A percentile compares a stretch with the other conserved stretches of the same genome.
Evolutionary conservation across 2,888 invertebrate genomes (phyloP).

Genomic region (Agonopterix arenella): DNA sequence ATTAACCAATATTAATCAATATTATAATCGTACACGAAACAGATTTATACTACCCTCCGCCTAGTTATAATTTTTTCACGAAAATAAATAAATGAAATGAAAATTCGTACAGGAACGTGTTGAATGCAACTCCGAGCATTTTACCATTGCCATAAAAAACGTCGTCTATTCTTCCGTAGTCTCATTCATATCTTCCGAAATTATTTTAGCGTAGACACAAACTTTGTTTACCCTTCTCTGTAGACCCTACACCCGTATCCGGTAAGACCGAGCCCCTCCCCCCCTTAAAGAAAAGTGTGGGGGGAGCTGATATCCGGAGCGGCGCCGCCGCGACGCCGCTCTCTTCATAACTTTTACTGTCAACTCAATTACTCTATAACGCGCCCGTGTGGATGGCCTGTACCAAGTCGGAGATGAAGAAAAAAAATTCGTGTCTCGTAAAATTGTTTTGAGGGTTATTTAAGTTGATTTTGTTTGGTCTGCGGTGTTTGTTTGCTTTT

Average conservation of each 20-base stretch:
- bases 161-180: too few relatives aligned
- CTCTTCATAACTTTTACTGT: slow-evolving; percentile 70
- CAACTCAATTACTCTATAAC: slow-evolving; percentile 63
- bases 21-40: too few relatives aligned
- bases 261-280: slow-evolving; percentile 24
- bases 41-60: too few relatives aligned
- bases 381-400: slow-evolving; percentile 15
- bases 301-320: slow-evolving; percentile 54
- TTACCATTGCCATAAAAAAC: too few relatives aligned
- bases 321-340: slow-evolving; percentile 59
- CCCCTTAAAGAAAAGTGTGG: slow-evolving; percentile 18
- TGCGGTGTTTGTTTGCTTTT: neutral
- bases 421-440: too few relatives aligned
- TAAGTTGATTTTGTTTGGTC: neutral
- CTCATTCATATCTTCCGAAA: neutral
- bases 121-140: too few relatives aligned
- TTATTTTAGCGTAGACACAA: slow-evolving; percentile 3
- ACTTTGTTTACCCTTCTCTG: slow-evolving; percentile 15
- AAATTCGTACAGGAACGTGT: too few relatives aligned
- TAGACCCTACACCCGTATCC: slow-evolving; percentile 45
- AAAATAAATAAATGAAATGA: too few relatives aligned
- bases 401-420: neutral
- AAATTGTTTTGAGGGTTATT: too few relatives aligned
- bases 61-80: too few relatives aligned
- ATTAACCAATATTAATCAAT: too few relatives aligned